These are phyloP conservation scores for Gymnothorax reevesii DNA, from an alignment of 2,797 vertebrate species.

Conservation along the genomic window DNA sequence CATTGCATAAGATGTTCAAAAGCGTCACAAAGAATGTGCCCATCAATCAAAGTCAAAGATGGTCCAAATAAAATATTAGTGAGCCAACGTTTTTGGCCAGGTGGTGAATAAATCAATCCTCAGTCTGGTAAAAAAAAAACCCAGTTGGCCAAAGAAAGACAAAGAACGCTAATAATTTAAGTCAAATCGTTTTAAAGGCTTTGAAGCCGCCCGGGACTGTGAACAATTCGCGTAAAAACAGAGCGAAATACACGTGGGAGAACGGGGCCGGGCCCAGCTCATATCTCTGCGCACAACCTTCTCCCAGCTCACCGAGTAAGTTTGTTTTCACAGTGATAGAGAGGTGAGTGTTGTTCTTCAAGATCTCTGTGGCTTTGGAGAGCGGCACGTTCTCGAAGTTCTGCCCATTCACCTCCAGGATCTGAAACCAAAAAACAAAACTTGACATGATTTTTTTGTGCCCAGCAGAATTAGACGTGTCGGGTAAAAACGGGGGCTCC, in stretches of 20 bases:
- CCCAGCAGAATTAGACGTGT: not conserved
- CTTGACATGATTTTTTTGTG: not conserved
- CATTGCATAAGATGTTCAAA: too few species aligned
- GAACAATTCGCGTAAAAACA: not conserved
- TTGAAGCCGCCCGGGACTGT: not conserved
- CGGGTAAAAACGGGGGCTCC: not conserved
- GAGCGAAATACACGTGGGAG: not conserved
- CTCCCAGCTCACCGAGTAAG: conserved; percentile 83
- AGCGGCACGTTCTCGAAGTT: conserved; percentile 98
- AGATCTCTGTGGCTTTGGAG: conserved; percentile 96
- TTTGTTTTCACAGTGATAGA: conserved; percentile 99
- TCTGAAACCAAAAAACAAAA: conserved; percentile 64
- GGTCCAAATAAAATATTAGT: too few species aligned
- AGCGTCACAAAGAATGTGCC: too few species aligned
- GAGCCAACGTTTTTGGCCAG: too few species aligned
- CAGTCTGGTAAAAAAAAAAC: too few species aligned
- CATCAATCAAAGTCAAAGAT: too few species aligned
- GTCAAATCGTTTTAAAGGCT: too few species aligned
- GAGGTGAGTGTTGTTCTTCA: conserved; percentile 98
- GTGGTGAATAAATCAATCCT: too few species aligned
- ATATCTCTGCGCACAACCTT: too few species aligned
- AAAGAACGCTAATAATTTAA: too few species aligned
- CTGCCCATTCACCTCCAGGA: conserved; percentile 97
- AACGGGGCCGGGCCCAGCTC: too few species aligned
- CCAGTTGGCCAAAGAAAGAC: too few species aligned